Evolutionary conservation across 1,140 invertebrate genomes (phyloP).

Genomic region (Drosophila repleta): DNA sequence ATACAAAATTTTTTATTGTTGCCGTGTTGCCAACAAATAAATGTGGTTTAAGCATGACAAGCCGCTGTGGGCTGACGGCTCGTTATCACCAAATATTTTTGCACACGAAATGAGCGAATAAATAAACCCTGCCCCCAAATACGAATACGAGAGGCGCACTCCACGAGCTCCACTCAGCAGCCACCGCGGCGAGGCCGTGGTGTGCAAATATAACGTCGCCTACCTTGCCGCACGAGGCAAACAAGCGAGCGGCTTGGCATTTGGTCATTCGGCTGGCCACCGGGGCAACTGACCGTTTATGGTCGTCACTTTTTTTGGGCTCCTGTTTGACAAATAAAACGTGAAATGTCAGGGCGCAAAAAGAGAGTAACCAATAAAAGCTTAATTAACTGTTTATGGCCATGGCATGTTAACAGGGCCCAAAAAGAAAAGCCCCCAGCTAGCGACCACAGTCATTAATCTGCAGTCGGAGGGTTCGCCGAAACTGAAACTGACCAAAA

Average conservation of each 20-base stretch:
- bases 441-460: slow-evolving; percentile 59
- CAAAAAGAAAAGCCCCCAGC: slow-evolving; percentile 34
- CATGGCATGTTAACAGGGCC: slow-evolving; percentile 73
- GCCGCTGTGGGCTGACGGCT: slow-evolving; percentile 67
- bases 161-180: not conserved
- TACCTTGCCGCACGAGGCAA: slow-evolving; percentile 50
- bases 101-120: slow-evolving; percentile 79
- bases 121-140: slow-evolving; percentile 57
- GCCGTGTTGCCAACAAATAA: slow-evolving; percentile 63
- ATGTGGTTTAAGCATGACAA: slow-evolving; percentile 81
- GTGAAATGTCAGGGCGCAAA: slow-evolving; percentile 71
- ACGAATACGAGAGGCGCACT: not conserved
- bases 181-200: not conserved
- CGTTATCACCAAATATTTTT: slow-evolving; percentile 82
- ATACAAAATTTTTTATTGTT: slow-evolving; percentile 64
- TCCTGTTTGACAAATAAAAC: slow-evolving; percentile 79
- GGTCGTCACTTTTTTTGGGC: slow-evolving; percentile 74
- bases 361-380: slow-evolving; percentile 81
- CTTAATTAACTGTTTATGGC: slow-evolving; percentile 82
- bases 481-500: slow-evolving; percentile 8
- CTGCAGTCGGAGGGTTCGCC: slow-evolving; percentile 33
- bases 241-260: slow-evolving; percentile 39
- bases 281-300: slow-evolving; percentile 62
- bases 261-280: slow-evolving; percentile 20
- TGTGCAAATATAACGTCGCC: slow-evolving; percentile 42